Percentiles rank a stretch among this genome's conserved stretches.
These are phyloP conservation scores for Neosalanx taihuensis DNA, from an alignment of 2,797 vertebrate species.

Conservation along the genomic window DNA sequence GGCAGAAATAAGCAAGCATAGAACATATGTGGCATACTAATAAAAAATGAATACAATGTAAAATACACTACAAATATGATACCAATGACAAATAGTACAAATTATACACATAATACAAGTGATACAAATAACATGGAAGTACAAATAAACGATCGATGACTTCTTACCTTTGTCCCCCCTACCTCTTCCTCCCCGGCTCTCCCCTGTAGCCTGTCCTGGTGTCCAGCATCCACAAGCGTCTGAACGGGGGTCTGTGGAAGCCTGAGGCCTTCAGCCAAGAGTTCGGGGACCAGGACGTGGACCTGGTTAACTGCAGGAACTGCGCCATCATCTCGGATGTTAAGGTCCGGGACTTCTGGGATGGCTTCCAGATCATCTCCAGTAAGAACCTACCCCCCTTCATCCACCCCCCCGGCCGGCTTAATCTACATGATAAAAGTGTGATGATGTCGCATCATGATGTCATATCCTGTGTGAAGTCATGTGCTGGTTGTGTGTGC, in stretches of 20 bases:
- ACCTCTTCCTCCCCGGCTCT: slow-evolving; percentile 5
- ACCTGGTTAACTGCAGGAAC: slow-evolving; percentile 98
- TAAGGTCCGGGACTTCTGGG: slow-evolving; percentile 99
- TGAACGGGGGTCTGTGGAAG: slow-evolving; percentile 87
- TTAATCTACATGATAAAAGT: neutral
- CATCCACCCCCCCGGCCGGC: neutral
- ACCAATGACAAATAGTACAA: too few relatives aligned
- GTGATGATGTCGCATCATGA: too few relatives aligned
- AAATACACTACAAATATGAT: too few relatives aligned
- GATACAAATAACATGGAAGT: too few relatives aligned
- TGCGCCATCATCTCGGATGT: slow-evolving; percentile 98
- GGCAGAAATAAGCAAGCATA: too few relatives aligned
- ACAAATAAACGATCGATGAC: too few relatives aligned
- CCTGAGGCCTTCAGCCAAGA: slow-evolving; percentile 95
- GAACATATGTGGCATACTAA: too few relatives aligned
- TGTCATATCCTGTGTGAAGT: neutral
- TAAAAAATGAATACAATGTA: too few relatives aligned
- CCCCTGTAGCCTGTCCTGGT: slow-evolving; percentile 90
- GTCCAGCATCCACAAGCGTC: slow-evolving; percentile 93
- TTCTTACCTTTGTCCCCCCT: too few relatives aligned
- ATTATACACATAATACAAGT: too few relatives aligned
- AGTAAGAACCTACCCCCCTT: slow-evolving; percentile 74
- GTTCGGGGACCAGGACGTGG: slow-evolving; percentile 98
- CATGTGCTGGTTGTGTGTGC: slow-evolving; percentile 23
- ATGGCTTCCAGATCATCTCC: slow-evolving; percentile 95